Evolutionary conservation across 2,797 vertebrate genomes (phyloP).

Genomic region (Hapalemur alaotrensis): DNA sequence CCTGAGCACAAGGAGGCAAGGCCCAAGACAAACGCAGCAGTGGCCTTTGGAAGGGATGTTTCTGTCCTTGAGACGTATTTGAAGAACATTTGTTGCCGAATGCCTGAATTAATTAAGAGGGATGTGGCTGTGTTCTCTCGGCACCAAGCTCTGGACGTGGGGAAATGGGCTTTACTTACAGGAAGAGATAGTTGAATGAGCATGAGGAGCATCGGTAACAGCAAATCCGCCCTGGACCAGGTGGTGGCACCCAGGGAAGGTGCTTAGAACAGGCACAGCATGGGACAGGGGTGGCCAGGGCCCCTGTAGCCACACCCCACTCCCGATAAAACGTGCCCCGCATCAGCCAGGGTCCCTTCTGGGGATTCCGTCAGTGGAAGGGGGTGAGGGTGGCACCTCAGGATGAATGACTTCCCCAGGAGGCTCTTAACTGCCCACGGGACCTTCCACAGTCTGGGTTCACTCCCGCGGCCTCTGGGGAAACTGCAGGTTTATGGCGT

Average conservation of each 20-base stretch:
- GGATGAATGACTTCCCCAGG: neutral
- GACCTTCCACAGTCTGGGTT: neutral
- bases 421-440: neutral
- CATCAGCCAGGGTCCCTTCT: neutral
- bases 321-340: fast-evolving
- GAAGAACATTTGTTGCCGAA: neutral
- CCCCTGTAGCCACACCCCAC: neutral
- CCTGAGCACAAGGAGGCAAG: neutral
- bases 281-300: fast-evolving
- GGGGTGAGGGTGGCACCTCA: neutral
- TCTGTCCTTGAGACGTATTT: neutral
- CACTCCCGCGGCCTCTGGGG: neutral
- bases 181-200: neutral
- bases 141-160: neutral
- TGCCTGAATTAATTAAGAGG: neutral
- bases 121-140: neutral
- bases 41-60: neutral
- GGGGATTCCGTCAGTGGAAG: neutral
- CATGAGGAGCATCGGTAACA: neutral
- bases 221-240: neutral
- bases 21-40: neutral
- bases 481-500: neutral
- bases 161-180: neutral
- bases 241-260: neutral
- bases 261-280: neutral